phyloP scores from a whole-genome alignment of 2,888 invertebrate species.

The Mimumesa dahlbomi region DNA sequence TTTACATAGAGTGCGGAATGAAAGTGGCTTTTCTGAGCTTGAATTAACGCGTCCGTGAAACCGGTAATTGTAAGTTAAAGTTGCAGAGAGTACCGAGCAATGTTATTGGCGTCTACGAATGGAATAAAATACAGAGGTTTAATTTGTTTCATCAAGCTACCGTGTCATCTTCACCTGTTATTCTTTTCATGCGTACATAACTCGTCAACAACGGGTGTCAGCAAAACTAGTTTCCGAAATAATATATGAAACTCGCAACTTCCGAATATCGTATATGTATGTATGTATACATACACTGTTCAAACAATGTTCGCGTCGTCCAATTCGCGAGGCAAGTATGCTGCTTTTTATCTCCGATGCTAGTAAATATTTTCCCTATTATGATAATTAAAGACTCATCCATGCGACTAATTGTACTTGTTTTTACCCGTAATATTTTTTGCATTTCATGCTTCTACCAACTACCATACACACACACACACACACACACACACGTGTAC shows the following conservation, averaged over 20 bases:
- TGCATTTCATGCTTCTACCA: too few relatives aligned
- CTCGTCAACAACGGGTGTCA: conserved; percentile 1
- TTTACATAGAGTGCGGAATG: background rate
- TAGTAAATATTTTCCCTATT: background rate
- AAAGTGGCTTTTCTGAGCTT: background rate
- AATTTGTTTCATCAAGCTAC: background rate
- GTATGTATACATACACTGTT: too few relatives aligned
- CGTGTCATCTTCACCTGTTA: background rate
- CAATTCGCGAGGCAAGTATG: too few relatives aligned
- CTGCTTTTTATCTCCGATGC: too few relatives aligned
- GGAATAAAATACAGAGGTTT: background rate
- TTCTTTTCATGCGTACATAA: background rate
- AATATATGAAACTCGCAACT: conserved; percentile 1
- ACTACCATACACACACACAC: too few relatives aligned
- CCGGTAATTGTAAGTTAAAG: background rate
- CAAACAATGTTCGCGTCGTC: too few relatives aligned
- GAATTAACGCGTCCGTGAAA: background rate
- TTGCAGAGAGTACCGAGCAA: background rate
- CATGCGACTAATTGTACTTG: too few relatives aligned
- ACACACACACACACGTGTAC: too few relatives aligned
- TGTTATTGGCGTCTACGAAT: background rate
- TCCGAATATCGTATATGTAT: background rate
- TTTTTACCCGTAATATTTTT: too few relatives aligned
- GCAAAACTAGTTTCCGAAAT: too few relatives aligned
- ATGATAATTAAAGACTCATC: background rate